Percentiles rank a stretch among this genome's conserved stretches.
Evolutionary conservation across 2,888 invertebrate species (phyloP).

Genomic region (Mantis religiosa): DNA sequence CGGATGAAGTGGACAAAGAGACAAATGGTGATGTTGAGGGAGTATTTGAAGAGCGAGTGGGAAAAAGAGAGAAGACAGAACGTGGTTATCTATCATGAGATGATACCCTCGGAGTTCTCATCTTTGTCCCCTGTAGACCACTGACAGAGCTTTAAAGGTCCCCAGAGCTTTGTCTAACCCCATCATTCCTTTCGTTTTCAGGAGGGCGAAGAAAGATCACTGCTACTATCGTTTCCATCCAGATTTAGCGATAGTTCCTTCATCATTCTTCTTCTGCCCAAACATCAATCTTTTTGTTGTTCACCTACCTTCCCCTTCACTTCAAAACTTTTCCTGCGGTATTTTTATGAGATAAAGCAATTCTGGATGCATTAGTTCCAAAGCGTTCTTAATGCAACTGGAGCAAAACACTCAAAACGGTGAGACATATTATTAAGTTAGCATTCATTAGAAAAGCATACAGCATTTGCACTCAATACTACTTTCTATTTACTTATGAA

Average conservation of each 20-base stretch:
- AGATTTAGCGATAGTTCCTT: conserved; percentile 6
- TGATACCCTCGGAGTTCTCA: background rate
- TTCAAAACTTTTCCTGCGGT: background rate
- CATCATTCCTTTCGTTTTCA: background rate
- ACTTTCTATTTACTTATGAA: too few species aligned
- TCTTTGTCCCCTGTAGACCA: background rate
- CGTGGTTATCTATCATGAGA: background rate
- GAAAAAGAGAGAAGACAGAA: background rate
- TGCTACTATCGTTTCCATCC: background rate
- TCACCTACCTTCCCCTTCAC: background rate
- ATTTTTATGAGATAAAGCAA: background rate
- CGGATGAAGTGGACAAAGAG: background rate
- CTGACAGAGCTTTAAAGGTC: background rate
- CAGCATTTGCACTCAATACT: too few species aligned
- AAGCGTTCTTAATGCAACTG: background rate
- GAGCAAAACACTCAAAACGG: too few species aligned
- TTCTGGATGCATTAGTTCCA: background rate
- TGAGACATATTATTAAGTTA: too few species aligned
- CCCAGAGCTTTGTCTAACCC: background rate
- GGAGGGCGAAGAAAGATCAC: background rate
- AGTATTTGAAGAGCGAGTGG: background rate
- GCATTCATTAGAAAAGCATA: too few species aligned
- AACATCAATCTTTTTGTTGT: conserved; percentile 2
- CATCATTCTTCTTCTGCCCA: background rate
- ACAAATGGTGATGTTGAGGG: background rate